These are phyloP conservation scores for Heliothis virescens DNA, from an alignment of 1,140 invertebrate genomes.

Conservation along the genomic window DNA sequence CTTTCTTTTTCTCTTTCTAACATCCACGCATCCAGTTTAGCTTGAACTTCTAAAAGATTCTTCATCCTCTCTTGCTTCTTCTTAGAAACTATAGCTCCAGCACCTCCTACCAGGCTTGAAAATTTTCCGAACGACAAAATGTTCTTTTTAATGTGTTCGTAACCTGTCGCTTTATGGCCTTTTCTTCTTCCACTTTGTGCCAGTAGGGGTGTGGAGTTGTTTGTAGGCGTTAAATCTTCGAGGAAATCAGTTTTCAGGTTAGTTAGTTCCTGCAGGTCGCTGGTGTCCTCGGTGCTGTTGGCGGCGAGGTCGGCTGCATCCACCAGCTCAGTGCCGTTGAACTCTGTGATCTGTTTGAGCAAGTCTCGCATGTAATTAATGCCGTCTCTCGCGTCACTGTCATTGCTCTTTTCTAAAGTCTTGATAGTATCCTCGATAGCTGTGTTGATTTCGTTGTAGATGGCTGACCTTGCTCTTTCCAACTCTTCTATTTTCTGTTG, in stretches of 20 bases:
- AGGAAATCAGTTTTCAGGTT: neutral
- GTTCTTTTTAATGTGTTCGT: slow-evolving; percentile 31
- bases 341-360: slow-evolving; percentile 59
- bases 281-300: neutral
- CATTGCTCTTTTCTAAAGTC: slow-evolving; percentile 60
- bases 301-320: neutral
- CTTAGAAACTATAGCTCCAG: slow-evolving; percentile 12
- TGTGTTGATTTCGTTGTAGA: slow-evolving; percentile 64
- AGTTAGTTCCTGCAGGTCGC: neutral
- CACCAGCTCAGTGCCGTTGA: slow-evolving; percentile 50
- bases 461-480: slow-evolving; percentile 61
- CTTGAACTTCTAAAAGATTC: slow-evolving; percentile 55
- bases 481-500: slow-evolving; percentile 50
- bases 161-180: slow-evolving; percentile 10
- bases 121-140: slow-evolving; percentile 34
- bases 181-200: neutral
- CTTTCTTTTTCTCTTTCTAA: slow-evolving; percentile 62
- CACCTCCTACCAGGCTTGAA: slow-evolving; percentile 1
- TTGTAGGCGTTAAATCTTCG: neutral
- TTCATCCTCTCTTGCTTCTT: slow-evolving; percentile 50
- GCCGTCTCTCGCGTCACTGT: slow-evolving; percentile 58
- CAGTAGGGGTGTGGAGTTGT: neutral
- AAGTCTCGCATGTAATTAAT: slow-evolving; percentile 62
- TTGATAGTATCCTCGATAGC: slow-evolving; percentile 67
- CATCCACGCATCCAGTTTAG: slow-evolving; percentile 68